phyloP scores from a whole-genome alignment of 1,140 invertebrate genomes.

The Drosophila serrata region DNA sequence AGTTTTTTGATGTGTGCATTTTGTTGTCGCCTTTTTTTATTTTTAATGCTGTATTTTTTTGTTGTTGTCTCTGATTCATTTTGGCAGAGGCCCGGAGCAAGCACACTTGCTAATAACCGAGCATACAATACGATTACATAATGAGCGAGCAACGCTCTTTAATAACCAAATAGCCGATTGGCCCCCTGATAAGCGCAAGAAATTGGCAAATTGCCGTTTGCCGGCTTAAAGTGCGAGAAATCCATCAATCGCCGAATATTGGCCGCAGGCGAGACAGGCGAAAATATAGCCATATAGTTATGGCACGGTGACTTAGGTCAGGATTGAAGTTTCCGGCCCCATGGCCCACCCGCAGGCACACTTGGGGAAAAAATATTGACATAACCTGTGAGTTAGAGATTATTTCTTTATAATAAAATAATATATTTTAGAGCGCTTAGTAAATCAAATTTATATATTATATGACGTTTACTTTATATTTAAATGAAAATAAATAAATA shows the following conservation, averaged over 20 bases:
- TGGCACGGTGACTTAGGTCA: constrained; percentile 67
- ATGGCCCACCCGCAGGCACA: constrained; percentile 11
- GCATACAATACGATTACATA: constrained; percentile 63
- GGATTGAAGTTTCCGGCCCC: constrained; percentile 58
- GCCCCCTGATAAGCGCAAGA: constrained; percentile 69
- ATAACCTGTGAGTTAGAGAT: neutral
- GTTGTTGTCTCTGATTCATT: constrained; percentile 48
- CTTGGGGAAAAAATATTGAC: neutral
- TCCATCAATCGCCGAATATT: constrained; percentile 63
- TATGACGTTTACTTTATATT: too few relatives aligned
- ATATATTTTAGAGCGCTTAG: neutral
- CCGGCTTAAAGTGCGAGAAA: constrained; percentile 64
- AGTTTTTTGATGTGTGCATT: constrained; percentile 40
- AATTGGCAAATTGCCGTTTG: constrained; percentile 61
- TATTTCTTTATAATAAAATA: neutral
- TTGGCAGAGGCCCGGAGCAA: constrained; percentile 30
- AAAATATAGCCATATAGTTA: constrained; percentile 17
- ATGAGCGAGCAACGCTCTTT: constrained; percentile 68
- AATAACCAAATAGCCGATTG: constrained; percentile 69
- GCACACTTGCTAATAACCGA: constrained; percentile 70
- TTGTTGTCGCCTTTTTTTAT: constrained; percentile 5
- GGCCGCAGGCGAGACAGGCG: constrained; percentile 39
- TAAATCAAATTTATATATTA: neutral
- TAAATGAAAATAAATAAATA: too few relatives aligned
- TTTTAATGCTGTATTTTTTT: neutral